Evolutionary conservation across 2,113 vertebrate species (phyloP), one percentile per base, ranked within the genome.

Genomic region (Mugil cephalus): DNA sequence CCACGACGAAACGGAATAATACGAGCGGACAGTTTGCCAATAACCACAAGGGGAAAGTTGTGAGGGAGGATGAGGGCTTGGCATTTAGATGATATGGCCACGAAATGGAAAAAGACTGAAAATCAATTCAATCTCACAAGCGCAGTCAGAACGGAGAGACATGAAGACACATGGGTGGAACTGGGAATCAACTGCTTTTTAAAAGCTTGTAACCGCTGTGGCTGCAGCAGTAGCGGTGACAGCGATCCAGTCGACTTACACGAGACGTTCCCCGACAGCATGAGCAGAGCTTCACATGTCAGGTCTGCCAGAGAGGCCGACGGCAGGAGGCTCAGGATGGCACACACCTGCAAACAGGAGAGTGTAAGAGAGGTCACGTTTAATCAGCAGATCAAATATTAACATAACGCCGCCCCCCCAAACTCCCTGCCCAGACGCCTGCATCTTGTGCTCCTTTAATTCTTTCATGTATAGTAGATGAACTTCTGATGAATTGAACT

Each of bases 241-340:
- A 54, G 60, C 60, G 7, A 43, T 39, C 8, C n/a, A 9, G 47
- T 34, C 42, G 35, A 87, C 92, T 88, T 89, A 93, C 93, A 11
- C 7, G 93, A 90, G 61, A 88, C 30, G 12, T 94, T 92, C 47
- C 85, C 89, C 2, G 89, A 73, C 47, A 90, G 72, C 79, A 87
- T 30, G 10, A 89, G 85, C 69, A 91, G 71, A 21, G 88, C 79
- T 52, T 94, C 92, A 75, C 93, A 94, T 38, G 92, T 90, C 75
- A 90, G 14, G 4, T 94, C 88, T 2, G 84, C 85, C 0, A 61
- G 45, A 0, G 77, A 79, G 74, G 77, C 84, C 0, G 73, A n/a
- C 6, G 90, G 70, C 73, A 90, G 69, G 7, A 90, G 73, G 79
- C 82, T 87, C 3, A 90, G 4, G 54, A 92, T 12, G 61, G 75